Evolutionary conservation across 30 jellyfish, hydroid and myxozoan genomes (phyloP).

Genomic region (Nemopilema nomurai): DNA sequence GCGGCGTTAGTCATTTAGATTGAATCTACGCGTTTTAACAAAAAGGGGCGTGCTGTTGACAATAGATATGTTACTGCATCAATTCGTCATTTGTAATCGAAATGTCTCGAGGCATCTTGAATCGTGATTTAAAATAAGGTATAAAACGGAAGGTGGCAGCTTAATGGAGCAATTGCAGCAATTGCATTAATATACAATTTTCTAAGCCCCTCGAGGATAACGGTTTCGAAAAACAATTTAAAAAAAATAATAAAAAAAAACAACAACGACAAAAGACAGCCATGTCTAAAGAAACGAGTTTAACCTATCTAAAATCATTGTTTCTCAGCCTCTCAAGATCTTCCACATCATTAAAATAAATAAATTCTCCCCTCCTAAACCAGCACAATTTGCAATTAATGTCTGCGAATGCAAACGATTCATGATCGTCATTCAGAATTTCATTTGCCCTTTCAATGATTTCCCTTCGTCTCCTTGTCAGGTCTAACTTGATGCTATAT

Average conservation of each 20-base stretch:
- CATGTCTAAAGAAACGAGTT: neutral
- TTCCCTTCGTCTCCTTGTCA: conserved; percentile 15
- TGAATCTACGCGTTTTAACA: neutral
- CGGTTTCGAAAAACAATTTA: neutral
- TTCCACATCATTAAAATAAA: neutral
- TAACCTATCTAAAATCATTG: neutral
- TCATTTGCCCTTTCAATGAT: conserved; percentile 1
- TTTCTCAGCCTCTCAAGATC: conserved; percentile 19
- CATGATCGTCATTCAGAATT: neutral
- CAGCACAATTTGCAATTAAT: neutral
- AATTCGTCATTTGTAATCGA: neutral
- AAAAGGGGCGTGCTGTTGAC: neutral
- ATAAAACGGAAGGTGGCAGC: neutral
- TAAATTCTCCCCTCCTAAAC: conserved; percentile 3
- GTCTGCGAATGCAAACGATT: conserved; percentile 12
- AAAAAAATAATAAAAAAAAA: too few species aligned
- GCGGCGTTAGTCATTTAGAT: neutral
- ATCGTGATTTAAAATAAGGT: neutral
- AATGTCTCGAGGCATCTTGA: neutral
- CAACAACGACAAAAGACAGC: neutral
- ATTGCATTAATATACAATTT: neutral
- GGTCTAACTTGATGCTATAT: conserved; percentile 8
- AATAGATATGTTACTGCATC: neutral
- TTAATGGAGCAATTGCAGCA: neutral
- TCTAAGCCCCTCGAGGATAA: neutral